These are phyloP conservation scores for Drosophila tristis DNA, from an alignment of 1,140 invertebrate genomes.

Conservation along the genomic window DNA sequence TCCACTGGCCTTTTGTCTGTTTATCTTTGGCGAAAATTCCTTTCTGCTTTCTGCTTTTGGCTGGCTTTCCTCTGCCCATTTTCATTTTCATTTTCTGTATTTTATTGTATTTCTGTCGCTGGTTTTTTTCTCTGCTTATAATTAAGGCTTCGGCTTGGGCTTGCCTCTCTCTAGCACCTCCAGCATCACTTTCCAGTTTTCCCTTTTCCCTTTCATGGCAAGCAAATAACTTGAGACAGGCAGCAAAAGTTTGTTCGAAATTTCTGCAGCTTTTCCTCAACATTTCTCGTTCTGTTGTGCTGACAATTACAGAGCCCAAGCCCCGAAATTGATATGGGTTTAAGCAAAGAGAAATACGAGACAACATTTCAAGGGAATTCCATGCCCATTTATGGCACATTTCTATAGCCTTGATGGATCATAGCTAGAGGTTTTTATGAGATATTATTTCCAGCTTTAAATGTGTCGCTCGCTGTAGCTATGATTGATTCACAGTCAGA, in stretches of 20 bases:
- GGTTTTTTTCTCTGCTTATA: conserved; percentile 52
- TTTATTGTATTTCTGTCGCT: conserved; percentile 50
- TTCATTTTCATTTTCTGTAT: conserved; percentile 60
- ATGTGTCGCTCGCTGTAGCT: not conserved
- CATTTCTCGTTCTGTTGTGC: conserved; percentile 27
- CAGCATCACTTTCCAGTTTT: conserved; percentile 49
- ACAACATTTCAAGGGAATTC: not conserved
- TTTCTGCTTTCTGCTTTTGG: conserved; percentile 12
- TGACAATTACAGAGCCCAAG: conserved; percentile 37
- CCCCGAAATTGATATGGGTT: conserved; percentile 47
- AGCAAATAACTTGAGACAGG: conserved; percentile 56
- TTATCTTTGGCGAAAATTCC: conserved; percentile 73
- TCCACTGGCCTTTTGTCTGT: conserved; percentile 66
- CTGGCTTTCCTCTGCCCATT: not conserved
- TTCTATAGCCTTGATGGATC: not conserved
- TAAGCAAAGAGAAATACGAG: not conserved
- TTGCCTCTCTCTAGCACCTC: not conserved
- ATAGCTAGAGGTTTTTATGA: not conserved
- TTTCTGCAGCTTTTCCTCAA: conserved; percentile 21
- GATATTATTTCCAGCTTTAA: not conserved
- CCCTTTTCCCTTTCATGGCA: conserved; percentile 30
- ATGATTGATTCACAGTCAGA: conserved; percentile 6
- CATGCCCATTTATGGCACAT: not conserved
- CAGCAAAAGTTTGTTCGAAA: conserved; percentile 14
- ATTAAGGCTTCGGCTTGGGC: conserved; percentile 63